Evolutionary conservation across 2,888 invertebrate species (phyloP), one percentile per base, ranked within the genome.

Genomic region (Ctena decussata): DNA sequence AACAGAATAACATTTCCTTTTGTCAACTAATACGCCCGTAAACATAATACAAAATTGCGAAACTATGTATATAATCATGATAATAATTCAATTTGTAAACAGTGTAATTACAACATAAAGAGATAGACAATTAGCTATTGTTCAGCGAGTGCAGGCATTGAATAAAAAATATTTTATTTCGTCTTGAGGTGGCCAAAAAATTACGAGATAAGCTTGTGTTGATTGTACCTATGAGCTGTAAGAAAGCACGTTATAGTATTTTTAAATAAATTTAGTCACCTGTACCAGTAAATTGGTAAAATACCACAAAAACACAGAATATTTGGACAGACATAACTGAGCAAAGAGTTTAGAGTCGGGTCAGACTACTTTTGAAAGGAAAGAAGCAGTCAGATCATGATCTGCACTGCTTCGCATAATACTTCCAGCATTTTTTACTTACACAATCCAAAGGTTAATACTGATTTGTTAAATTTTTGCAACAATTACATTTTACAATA

Each of bases 121-220:
- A 35, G 65, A 65, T 21, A 35, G 65, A 65, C 65, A 65, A 65
- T 65, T 65, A 65, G 18, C 65, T 35, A 65, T 65, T 65, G 65
- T 65, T 65, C 35, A 18, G n/a, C 5, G 3, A 11, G 35, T 27
- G 35, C 65, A 65, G 35, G 35, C 35, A 35, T 21, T 65, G 30
- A 65, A 65, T 30, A 65, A 21, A 18, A 32, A 35, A 30, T 65
- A 65, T 65, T 65, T 65, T 65, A 65, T 65, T 35, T 65, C 35
- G 27, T 65, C 30, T 65, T 35, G 21, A 32, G 65, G 27, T 35
- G 35, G 65, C 65, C 65, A 65, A 65, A 65, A 65, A 57, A 65
- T 32, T 35, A 65, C 5, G 32, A 65, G 65, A 65, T 65, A 35
- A 65, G 30, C 65, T 18, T 8, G 65, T 65, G 65, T 65, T 35